These are phyloP conservation scores for Ochotona princeps DNA, from an alignment of 2,113 vertebrate genomes.

Conservation along the genomic window DNA sequence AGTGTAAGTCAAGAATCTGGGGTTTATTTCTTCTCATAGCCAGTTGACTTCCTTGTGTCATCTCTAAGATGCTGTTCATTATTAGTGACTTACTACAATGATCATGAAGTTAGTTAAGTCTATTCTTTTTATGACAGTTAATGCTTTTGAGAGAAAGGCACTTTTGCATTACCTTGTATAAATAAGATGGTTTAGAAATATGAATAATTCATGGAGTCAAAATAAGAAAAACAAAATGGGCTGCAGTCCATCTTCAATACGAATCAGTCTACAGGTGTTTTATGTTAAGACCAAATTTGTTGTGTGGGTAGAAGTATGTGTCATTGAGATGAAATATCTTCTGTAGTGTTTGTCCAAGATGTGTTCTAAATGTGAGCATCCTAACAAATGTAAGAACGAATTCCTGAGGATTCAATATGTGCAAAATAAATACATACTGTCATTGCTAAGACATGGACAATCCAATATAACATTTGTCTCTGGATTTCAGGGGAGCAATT, in stretches of 20 bases:
- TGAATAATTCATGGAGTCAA: constrained; percentile 60
- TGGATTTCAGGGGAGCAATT: neutral
- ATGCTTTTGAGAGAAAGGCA: constrained; percentile 34
- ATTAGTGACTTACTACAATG: constrained; percentile 30
- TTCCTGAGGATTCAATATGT: neutral
- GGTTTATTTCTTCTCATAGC: constrained; percentile 17
- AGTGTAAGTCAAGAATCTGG: constrained; percentile 16
- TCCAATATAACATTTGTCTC: neutral
- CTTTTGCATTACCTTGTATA: constrained; percentile 34
- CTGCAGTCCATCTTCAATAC: constrained; percentile 37
- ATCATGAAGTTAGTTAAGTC: constrained; percentile 38
- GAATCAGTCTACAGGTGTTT: constrained; percentile 65
- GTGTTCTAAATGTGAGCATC: constrained; percentile 36
- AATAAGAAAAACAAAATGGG: constrained; percentile 64
- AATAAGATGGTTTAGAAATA: constrained; percentile 45
- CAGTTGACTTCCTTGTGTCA: constrained; percentile 2
- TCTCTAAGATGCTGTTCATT: constrained; percentile 11
- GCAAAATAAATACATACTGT: neutral
- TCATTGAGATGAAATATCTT: constrained; percentile 47
- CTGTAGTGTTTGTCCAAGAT: constrained; percentile 58
- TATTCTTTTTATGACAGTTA: constrained; percentile 42
- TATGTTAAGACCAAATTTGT: constrained; percentile 60
- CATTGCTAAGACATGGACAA: neutral
- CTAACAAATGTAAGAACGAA: constrained; percentile 54
- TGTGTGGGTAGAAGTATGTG: constrained; percentile 49